Evolutionary conservation across 2,888 invertebrate species (phyloP), one percentile per base, ranked within the genome.

Genomic region (Mallateleia sp.): DNA sequence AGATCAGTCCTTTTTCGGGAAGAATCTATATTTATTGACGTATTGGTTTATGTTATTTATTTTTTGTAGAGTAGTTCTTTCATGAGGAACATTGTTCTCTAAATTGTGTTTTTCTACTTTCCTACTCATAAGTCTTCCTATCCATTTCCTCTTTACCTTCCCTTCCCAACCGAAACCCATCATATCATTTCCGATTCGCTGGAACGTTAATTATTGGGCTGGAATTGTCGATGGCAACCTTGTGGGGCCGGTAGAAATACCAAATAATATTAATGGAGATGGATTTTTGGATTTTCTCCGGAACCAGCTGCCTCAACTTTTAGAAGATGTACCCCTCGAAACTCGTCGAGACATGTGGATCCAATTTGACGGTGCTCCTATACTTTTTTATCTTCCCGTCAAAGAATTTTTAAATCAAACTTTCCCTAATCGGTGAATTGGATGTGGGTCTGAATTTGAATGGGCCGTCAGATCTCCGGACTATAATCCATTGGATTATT

Each of bases 301-400:
- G 11, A 18, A 72, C 3, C 42, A 47, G 18, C 25, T 72, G 8
- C 71, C 56, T 14, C 38, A 42, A 24, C 15, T 56, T 14, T 11
- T 60, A 9, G 45, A 25, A 15, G 32, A 45, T 4, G 25, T 72
- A 1, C 58, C 58, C 2, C 11, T 38, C 7, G 14, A 71, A 7
- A 24, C 32, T 11, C 15, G 54, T 3, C 32, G 25, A 14, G 42
- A 14, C 22, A 58, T 45, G 47, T 42, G 56, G 28, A n/a, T 56
- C 1, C 38, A 22, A 20, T 20, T 58, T n/a, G 72, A 72, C 45
- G 72, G 56, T n/a, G 56, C 58, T 11, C 72, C 72, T 7, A 60
- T 60, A 6, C 72, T 58, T 47, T 47, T 25, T 28, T 28, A 28
- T 25, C 6, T n/a, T 1, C 60, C 32, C 18, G 60, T 50, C 8